A percentile compares a stretch with the other conserved stretches of the same genome.
Conservation (phyloP, 1,140 invertebrate species). For the Littorina saxatilis region DNA sequence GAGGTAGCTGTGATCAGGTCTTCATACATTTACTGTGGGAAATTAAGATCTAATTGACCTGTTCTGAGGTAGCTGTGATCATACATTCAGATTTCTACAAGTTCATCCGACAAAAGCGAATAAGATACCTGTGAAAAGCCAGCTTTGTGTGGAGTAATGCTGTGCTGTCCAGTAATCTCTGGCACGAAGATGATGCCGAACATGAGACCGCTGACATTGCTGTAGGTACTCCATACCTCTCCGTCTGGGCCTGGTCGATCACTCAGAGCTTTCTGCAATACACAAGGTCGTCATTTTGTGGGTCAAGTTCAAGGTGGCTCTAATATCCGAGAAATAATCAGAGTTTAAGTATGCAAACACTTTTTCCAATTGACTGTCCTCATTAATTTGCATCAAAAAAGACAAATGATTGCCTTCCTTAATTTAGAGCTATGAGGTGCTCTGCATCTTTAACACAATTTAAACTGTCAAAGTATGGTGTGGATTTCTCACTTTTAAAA, state of each 20-base stretch:
- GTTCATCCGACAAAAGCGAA: too few relatives aligned
- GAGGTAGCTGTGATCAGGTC: too few relatives aligned
- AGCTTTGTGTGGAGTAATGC: conserved; percentile 34
- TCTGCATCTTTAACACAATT: background rate
- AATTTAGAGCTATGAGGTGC: background rate
- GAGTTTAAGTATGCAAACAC: too few relatives aligned
- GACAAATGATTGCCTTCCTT: background rate
- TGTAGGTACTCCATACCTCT: conserved; percentile 55
- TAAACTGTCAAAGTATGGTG: too few relatives aligned
- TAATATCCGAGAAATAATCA: background rate
- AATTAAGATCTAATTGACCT: too few relatives aligned
- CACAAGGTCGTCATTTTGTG: background rate
- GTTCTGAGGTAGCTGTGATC: too few relatives aligned
- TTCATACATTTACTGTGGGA: too few relatives aligned
- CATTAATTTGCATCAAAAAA: too few relatives aligned
- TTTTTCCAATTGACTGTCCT: too few relatives aligned
- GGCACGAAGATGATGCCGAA: conserved; percentile 55
- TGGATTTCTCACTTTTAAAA: too few relatives aligned
- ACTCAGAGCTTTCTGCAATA: background rate
- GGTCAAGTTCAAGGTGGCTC: background rate
- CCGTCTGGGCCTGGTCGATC: conserved; percentile 38
- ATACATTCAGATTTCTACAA: too few relatives aligned
- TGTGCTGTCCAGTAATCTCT: conserved; percentile 37
- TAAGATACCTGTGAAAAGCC: conserved; percentile 16
- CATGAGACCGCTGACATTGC: conserved; percentile 27